Percentiles rank a stretch among this genome's conserved stretches.
These are phyloP conservation scores for Mugil cephalus DNA, from an alignment of 2,113 vertebrate genomes.

Conservation along the genomic window DNA sequence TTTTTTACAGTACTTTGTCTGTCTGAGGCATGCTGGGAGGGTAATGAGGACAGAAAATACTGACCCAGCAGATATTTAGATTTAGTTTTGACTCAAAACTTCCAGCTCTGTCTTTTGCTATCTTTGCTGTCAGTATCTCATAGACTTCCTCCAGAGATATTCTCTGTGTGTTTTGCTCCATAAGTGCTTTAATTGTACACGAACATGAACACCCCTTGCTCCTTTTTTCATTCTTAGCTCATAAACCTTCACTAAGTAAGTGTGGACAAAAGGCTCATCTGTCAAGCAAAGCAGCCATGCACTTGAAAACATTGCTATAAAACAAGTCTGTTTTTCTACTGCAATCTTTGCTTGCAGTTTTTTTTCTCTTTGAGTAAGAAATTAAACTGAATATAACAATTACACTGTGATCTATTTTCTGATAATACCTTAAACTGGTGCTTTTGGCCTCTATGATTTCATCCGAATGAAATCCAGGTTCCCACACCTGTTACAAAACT, in stretches of 20 bases:
- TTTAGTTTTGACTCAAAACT: no score
- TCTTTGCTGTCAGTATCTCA: no score
- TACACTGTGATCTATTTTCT: background rate
- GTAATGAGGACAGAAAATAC: background rate
- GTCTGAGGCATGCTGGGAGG: background rate
- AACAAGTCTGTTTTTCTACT: background rate
- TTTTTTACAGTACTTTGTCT: background rate
- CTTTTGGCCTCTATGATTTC: background rate
- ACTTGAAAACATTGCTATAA: background rate
- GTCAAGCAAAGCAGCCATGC: background rate
- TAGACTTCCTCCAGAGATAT: no score
- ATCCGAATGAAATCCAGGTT: background rate
- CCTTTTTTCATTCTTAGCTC: background rate
- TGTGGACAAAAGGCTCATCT: conserved; percentile 28
- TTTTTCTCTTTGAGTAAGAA: background rate
- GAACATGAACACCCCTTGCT: background rate
- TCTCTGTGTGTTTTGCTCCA: no score
- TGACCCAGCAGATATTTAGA: background rate
- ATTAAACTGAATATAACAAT: background rate
- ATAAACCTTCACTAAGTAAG: background rate
- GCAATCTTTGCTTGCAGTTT: background rate
- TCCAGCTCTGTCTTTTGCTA: no score
- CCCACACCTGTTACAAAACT: background rate
- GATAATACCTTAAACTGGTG: conserved; percentile 12
- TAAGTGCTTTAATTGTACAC: no score